Conservation (phyloP, 2,888 invertebrate genomes). For the Melanophora roralis region DNA sequence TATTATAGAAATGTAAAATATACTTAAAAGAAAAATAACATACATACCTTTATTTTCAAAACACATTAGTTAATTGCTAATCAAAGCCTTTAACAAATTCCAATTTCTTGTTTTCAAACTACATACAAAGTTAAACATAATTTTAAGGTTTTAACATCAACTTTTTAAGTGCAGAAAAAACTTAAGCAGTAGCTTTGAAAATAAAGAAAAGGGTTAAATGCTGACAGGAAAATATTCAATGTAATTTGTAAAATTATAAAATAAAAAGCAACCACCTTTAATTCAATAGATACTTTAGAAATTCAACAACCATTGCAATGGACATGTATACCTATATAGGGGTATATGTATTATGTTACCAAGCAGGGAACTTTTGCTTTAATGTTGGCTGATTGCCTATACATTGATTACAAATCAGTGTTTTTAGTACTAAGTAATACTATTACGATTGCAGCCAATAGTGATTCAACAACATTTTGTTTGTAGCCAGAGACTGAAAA, state of each 20-base stretch:
- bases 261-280: not conserved
- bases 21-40: not conserved
- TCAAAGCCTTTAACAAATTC: constrained; percentile 54
- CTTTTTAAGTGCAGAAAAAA: not conserved
- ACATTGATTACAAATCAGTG: constrained; percentile 31
- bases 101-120: not conserved
- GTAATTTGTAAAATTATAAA: not conserved
- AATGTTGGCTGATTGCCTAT: constrained; percentile 51
- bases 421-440: not conserved
- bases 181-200: not conserved
- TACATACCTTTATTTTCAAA: not conserved
- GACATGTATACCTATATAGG: not conserved
- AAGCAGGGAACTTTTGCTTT: too few species aligned
- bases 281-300: constrained; percentile 6
- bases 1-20: not conserved
- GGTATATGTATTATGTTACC: too few species aligned
- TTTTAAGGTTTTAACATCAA: not conserved
- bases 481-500: too few species aligned
- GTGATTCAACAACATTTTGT: too few species aligned
- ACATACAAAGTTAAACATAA: not conserved
- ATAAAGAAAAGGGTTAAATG: not conserved
- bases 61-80: not conserved
- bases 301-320: not conserved
- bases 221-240: not conserved
- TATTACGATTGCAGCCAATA: not conserved